phyloP scores from a whole-genome alignment of 2,113 vertebrate genomes.

The Barnardius zonarius region DNA sequence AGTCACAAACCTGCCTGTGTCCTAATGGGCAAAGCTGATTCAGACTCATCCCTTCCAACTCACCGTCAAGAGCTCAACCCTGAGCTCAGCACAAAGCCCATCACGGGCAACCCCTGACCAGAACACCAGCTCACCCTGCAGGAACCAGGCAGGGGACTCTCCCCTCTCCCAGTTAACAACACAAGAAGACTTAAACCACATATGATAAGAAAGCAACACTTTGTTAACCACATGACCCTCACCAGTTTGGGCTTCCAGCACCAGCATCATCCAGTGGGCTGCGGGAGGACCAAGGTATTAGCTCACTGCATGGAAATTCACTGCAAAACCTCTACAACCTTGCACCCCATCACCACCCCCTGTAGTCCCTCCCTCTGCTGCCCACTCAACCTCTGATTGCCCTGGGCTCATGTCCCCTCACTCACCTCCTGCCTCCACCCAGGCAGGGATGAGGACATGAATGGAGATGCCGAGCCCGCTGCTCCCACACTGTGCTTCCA shows the following conservation, averaged over 20 bases:
- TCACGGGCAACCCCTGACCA: neutral
- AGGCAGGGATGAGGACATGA: rapidly evolving
- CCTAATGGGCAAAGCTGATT: neutral
- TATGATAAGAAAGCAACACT: neutral
- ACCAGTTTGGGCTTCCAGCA: rapidly evolving
- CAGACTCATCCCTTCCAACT: neutral
- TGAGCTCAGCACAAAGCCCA: neutral
- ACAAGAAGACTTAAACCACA: neutral
- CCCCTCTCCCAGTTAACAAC: neutral
- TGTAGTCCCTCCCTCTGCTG: neutral
- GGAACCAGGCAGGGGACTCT: neutral
- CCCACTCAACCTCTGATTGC: neutral
- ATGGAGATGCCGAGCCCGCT: rapidly evolving
- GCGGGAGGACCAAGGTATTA: neutral
- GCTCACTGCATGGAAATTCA: neutral
- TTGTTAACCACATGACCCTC: neutral
- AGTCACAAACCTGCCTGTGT: neutral
- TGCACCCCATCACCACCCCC: neutral
- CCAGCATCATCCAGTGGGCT: neutral
- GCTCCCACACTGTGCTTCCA: rapidly evolving
- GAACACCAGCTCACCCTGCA: neutral
- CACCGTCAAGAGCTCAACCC: neutral
- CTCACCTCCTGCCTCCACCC: neutral
- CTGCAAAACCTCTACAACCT: neutral
- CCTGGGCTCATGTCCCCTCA: neutral